phyloP scores from a whole-genome alignment of 2,797 vertebrate species.

The Sebastes glaucus region DNA sequence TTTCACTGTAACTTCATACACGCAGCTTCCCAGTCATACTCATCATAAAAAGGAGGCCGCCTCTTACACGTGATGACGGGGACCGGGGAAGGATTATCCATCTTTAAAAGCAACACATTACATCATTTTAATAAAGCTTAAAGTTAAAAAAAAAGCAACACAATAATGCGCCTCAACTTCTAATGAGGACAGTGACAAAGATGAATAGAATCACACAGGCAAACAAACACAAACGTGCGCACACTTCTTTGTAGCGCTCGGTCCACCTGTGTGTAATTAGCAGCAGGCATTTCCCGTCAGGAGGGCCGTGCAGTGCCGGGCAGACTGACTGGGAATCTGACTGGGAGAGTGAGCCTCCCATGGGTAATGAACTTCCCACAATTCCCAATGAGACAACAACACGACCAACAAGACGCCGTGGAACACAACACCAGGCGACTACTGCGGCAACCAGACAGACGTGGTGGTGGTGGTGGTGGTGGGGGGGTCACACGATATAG shows the following conservation, averaged over 20 bases:
- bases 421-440: conserved; percentile 22
- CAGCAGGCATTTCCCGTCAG: conserved; percentile 82
- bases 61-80: not conserved
- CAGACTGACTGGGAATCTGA: conserved; percentile 66
- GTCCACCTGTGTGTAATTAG: conserved; percentile 84
- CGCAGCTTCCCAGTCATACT: not conserved
- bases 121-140: not conserved
- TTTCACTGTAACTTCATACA: conserved; percentile 51
- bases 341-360: conserved; percentile 42
- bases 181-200: conserved; percentile 46
- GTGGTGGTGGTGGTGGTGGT: not conserved
- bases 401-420: not conserved
- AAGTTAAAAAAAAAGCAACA: conserved; percentile 9
- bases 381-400: conserved; percentile 45
- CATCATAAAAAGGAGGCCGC: conserved; percentile 29
- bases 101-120: conserved; percentile 3
- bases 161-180: not conserved
- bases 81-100: not conserved
- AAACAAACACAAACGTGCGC: conserved; percentile 57
- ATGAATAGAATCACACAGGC: conserved; percentile 34
- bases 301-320: conserved; percentile 69
- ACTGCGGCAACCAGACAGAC: conserved; percentile 4
- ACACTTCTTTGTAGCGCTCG: conserved; percentile 31
- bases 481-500: not conserved
- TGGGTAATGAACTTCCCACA: conserved; percentile 51